Evolutionary conservation across 2,888 invertebrate species (phyloP), one percentile per base, ranked within the genome.

Genomic region (Patella caerulea): DNA sequence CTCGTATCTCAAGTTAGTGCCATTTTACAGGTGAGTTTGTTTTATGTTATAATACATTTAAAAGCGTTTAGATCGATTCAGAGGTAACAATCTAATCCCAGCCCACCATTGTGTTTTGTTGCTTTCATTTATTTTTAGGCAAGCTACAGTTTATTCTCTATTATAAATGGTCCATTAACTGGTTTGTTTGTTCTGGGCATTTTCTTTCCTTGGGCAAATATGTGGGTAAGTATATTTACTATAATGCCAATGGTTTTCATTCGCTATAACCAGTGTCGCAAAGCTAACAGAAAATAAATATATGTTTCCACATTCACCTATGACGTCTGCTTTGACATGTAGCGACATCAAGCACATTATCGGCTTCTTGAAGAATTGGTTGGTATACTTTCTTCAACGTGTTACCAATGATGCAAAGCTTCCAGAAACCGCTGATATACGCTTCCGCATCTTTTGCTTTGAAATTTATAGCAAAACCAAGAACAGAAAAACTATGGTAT

Each of bases 1-100:
- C 93, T 96, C 9, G 96, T 97, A 24, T 96, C 96, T 89, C 94
- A 94, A 78, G 93, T 97, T 55, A 97, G 97, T 0, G 95, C 96
- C 9, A 95, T 98, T 54, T 93, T 98, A 81, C 96, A 72, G 72
- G 72, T 72, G 34, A 4, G 24, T 11, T 72, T 7, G 2, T 34
- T 11, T 3, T 2, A 55, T 73, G n/a, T 17, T 12, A 34, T 24
- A 24, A 29, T 71, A 71, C 29, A 9, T 71, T 19, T 71, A 34
- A 15, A 29, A 24, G 24, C 71, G 15, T 15, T 19, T 24, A 34
- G 71, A 34, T 12, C 14, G 24, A 71, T 24, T 1, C 19, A 29
- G 12, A 19, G 29, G 34, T 24, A 17, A 29, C 15, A 9, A 15
- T n/a, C n/a, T n/a, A 34, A 12, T n/a, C 19, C 0, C 14, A 45